Base-by-base conservation (phyloP, 2,113 vertebrate species). In the Pholis gunnellus region DNA sequence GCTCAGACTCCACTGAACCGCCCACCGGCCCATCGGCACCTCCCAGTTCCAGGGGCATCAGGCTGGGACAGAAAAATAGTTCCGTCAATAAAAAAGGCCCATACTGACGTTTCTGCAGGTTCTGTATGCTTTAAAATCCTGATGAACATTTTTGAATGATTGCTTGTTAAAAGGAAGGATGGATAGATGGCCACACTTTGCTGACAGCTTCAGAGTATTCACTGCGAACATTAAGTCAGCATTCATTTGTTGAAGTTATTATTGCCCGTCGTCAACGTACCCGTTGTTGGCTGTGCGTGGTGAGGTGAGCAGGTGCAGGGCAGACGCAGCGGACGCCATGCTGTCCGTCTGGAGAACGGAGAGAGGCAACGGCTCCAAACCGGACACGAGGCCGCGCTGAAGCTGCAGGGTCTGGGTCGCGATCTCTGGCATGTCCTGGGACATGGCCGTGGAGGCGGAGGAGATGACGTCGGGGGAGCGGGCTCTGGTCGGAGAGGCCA, bases 391-490 rank as follows among this genome's bases (percentile, higher is more conserved):
- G 87, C 59, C 0, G 42, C n/a, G 94, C 89, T 0, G 90, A 54
- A 96, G 96, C 65, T 96, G 96, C 81, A 99, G 85, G 0, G 97
- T 97, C 94, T 99, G 97, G 0, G 98, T 97, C 0, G 98, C 97
- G 0, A 99, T 98, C 93, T 99, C 98, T 0, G 98, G 97, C 88
- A 99, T 99, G 42, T 99, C 98, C 85, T 98, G 98, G 31, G 98
- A 97, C 93, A 99, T 94, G 87, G 96, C 97, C 1, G 98, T 99
- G 69, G 98, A 99, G 72, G 98, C 98, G 0, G 98, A 99, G 60
- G 98, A 99, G 89, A 99, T 99, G 84, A 99, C 98, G 0, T 99
- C 98, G 0, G 98, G 98, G 0, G 98, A 99, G 57, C 98, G 97
- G 31, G 97, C 96, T 0, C 97, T 95, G 22, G 97, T 99, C 0